Evolutionary conservation across 2,797 vertebrate genomes (phyloP).

Genomic region (Girardinus metallicus): DNA sequence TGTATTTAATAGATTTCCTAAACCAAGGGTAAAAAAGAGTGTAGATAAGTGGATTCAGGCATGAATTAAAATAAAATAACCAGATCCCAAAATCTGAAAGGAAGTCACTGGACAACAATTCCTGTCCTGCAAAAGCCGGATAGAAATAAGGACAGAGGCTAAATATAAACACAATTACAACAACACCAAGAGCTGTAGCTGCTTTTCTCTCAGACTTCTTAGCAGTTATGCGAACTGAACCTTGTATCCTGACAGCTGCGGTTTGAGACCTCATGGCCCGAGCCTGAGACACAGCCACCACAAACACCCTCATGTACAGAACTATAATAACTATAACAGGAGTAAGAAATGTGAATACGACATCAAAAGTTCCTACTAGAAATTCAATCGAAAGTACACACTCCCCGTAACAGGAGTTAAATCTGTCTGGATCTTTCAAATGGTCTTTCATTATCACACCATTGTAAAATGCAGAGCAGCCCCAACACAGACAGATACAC

Average conservation of each 20-base stretch:
- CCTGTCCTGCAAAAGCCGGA: no score
- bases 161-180: slow-evolving; percentile 50
- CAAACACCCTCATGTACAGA: slow-evolving; percentile 17
- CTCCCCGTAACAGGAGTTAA: neutral
- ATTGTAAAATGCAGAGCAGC: neutral
- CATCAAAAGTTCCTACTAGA: slow-evolving; percentile 40
- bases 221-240: rapidly evolving
- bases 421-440: neutral
- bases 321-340: slow-evolving; percentile 44
- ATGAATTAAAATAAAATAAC: slow-evolving; percentile 58
- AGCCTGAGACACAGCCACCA: slow-evolving; percentile 27
- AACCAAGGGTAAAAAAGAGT: slow-evolving; percentile 3
- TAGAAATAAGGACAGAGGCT: slow-evolving; percentile 51
- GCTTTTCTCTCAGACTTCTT: slow-evolving; percentile 61
- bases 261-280: neutral
- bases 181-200: slow-evolving; percentile 55
- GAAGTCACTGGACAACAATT: no score
- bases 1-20: slow-evolving; percentile 27
- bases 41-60: slow-evolving; percentile 43
- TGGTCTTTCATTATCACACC: neutral
- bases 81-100: neutral
- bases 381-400: neutral
- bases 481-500: slow-evolving; percentile 16
- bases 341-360: slow-evolving; percentile 49
- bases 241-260: neutral